Percentiles rank a stretch among this genome's conserved stretches.
Evolutionary conservation across 2,797 vertebrate genomes (phyloP).

Genomic region (Pangasius krempfi): DNA sequence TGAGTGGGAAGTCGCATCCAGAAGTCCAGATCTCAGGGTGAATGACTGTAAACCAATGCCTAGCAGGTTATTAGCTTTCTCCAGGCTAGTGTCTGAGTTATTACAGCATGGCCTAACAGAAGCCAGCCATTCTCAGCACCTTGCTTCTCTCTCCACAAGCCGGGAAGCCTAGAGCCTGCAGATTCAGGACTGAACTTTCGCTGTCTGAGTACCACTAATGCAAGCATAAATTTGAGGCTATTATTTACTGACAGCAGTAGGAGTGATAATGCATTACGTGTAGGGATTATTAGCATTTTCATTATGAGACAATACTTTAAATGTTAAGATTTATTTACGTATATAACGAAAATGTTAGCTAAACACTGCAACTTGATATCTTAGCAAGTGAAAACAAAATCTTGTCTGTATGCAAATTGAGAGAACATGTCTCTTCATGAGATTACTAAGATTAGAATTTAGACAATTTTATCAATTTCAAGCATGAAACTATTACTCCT

Average conservation of each 20-base stretch:
- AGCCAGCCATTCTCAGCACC: conserved; percentile 46
- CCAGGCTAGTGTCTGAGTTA: conserved; percentile 72
- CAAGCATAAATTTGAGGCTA: not conserved
- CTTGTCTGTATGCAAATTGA: not conserved
- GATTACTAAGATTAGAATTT: not conserved
- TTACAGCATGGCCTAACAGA: conserved; percentile 66
- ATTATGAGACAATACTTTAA: not conserved
- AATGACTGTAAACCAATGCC: conserved; percentile 72
- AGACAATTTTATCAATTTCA: not conserved
- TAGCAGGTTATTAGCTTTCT: conserved; percentile 76
- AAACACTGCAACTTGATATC: not conserved
- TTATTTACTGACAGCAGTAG: not conserved
- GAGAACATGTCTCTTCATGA: not conserved
- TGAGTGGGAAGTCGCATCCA: conserved; percentile 71
- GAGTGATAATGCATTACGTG: not conserved
- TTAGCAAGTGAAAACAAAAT: not conserved
- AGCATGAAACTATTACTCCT: not conserved
- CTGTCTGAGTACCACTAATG: conserved; percentile 23
- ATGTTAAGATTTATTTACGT: not conserved
- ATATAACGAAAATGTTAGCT: not conserved
- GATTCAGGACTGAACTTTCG: conserved; percentile 58
- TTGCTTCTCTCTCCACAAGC: conserved; percentile 11
- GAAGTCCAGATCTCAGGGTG: conserved; percentile 60
- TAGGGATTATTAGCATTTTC: not conserved
- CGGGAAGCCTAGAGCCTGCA: not conserved